Conservation (phyloP, 2,797 vertebrate genomes). For the Anabas testudineus region DNA sequence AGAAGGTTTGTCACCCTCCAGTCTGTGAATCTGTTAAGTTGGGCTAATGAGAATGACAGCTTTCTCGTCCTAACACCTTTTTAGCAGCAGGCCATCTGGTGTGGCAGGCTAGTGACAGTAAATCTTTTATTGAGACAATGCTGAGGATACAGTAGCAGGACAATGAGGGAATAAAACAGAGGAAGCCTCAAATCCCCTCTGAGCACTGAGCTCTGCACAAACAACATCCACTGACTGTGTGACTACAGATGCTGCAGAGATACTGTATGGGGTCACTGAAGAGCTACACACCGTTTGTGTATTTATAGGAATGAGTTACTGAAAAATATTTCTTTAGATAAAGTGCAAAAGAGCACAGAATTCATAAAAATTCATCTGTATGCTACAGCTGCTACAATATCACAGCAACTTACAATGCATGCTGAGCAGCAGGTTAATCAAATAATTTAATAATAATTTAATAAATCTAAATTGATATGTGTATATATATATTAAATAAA, state of each 20-base stretch:
- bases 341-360: conserved; percentile 27
- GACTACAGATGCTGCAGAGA: conserved; percentile 16
- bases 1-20: not conserved
- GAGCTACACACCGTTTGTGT: conserved; percentile 46
- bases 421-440: conserved; percentile 23
- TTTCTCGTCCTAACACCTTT: conserved; percentile 82
- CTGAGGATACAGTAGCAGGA: conserved; percentile 86
- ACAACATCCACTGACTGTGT: conserved; percentile 65
- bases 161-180: conserved; percentile 88
- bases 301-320: not conserved
- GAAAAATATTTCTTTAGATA: too few species aligned
- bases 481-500: too few species aligned
- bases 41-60: conserved; percentile 82
- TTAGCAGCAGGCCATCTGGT: conserved; percentile 77
- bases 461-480: too few species aligned
- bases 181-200: conserved; percentile 82
- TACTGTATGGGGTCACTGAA: conserved; percentile 42
- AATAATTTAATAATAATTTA: too few species aligned
- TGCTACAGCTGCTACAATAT: not conserved
- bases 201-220: conserved; percentile 65
- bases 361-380: conserved; percentile 39
- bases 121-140: conserved; percentile 89
- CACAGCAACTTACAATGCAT: conserved; percentile 6
- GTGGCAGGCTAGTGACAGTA: conserved; percentile 73
- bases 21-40: conserved; percentile 53